Conservation (phyloP, 1,140 invertebrate genomes). For the Drosophila aff. region DNA sequence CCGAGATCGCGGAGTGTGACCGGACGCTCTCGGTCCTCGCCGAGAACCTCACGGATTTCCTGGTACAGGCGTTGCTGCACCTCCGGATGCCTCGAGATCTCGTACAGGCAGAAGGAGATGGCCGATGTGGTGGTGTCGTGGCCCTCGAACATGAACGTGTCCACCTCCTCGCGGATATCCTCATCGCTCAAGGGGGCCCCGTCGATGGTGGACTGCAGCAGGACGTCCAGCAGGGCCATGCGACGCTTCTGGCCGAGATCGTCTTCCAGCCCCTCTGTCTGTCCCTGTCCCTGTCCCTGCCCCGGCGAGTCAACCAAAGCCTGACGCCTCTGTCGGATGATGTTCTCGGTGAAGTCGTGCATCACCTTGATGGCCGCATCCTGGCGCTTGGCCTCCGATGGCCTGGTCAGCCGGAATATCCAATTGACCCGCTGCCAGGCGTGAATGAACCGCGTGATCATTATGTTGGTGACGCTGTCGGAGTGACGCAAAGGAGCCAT, state of each 20-base stretch:
- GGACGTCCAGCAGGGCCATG: constrained; percentile 91
- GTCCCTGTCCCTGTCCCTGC: background rate
- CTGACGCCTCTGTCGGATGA: constrained; percentile 85
- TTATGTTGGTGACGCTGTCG: constrained; percentile 63
- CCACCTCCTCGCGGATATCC: constrained; percentile 90
- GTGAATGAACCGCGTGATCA: constrained; percentile 57
- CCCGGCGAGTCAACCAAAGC: constrained; percentile 45
- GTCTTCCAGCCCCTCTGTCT: constrained; percentile 16
- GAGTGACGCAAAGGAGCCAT: background rate
- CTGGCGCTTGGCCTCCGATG: constrained; percentile 85
- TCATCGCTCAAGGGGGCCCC: constrained; percentile 87
- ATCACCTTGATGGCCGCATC: constrained; percentile 87
- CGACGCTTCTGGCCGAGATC: constrained; percentile 86
- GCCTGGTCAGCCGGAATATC: constrained; percentile 58
- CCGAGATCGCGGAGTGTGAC: constrained; percentile 40
- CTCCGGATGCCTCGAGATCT: constrained; percentile 86
- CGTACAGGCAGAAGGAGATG: constrained; percentile 87
- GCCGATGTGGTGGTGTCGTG: constrained; percentile 89
- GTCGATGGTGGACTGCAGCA: constrained; percentile 88
- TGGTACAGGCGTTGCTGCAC: constrained; percentile 87
- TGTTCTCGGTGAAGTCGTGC: constrained; percentile 89
- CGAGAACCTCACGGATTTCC: constrained; percentile 87
- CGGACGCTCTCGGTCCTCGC: constrained; percentile 47
- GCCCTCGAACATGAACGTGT: constrained; percentile 93
- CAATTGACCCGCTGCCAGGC: constrained; percentile 64